A percentile compares a stretch with the other conserved stretches of the same genome.
These are phyloP conservation scores for Piprites chloris DNA, from an alignment of 2,113 vertebrate genomes.

Conservation along the genomic window DNA sequence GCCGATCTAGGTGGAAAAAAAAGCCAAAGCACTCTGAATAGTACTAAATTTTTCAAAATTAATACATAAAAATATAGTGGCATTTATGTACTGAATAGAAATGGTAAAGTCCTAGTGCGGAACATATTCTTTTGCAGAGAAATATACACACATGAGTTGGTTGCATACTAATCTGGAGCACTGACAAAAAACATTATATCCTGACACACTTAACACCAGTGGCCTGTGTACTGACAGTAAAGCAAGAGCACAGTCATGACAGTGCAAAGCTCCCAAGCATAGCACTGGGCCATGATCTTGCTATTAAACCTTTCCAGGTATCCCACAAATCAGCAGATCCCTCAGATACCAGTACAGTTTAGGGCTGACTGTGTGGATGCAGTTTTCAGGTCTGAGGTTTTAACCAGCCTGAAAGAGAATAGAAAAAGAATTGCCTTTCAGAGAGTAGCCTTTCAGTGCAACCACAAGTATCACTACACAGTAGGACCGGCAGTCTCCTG, in stretches of 20 bases:
- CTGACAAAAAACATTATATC: background rate
- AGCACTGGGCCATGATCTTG: background rate
- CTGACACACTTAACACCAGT: background rate
- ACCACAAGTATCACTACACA: background rate
- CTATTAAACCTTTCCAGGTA: background rate
- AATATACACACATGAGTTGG: background rate
- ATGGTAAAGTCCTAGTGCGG: background rate
- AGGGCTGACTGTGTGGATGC: background rate
- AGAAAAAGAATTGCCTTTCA: background rate
- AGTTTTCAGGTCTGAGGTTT: background rate
- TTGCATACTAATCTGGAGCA: background rate
- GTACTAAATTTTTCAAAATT: background rate
- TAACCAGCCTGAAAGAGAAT: background rate
- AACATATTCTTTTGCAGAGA: background rate
- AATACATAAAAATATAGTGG: background rate
- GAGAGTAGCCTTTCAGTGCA: background rate
- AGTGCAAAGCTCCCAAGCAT: background rate
- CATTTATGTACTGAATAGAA: background rate
- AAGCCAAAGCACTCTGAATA: background rate
- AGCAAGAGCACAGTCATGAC: background rate
- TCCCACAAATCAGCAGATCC: background rate
- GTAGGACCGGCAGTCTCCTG: background rate
- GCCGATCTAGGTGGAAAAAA: slow-evolving; percentile 81
- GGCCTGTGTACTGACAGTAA: background rate
- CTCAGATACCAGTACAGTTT: background rate